Percentiles rank a stretch among this genome's conserved stretches.
Conservation (phyloP, 1,140 invertebrate species). For the Steinernema khuongi region DNA sequence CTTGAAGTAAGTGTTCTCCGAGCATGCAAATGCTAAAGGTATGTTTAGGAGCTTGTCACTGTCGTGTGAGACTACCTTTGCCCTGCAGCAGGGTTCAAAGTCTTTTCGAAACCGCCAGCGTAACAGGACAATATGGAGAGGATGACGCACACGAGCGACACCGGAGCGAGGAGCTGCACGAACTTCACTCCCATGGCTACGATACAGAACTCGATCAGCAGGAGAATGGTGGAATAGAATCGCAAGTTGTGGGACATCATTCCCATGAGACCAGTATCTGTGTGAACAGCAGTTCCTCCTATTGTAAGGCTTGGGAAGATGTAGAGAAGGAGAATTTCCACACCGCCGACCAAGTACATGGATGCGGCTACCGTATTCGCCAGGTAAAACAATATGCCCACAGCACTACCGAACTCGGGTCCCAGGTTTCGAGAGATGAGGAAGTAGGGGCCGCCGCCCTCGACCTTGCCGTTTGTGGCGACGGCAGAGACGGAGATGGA, state of each 20-base stretch:
- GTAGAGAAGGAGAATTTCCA: conserved; percentile 83
- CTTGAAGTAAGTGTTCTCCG: conserved; percentile 51
- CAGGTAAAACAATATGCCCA: conserved; percentile 97
- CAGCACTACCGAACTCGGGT: conserved; percentile 95
- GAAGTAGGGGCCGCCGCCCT: conserved; percentile 87
- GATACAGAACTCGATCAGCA: conserved; percentile 61
- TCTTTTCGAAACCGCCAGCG: conserved; percentile 60
- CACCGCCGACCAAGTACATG: conserved; percentile 93
- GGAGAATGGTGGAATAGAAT: conserved; percentile 62
- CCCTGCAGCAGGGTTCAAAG: conserved; percentile 47
- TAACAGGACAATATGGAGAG: conserved; percentile 63
- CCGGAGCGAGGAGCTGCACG: conserved; percentile 63
- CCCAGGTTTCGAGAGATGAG: conserved; percentile 91
- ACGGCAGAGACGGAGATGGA: conserved; percentile 98
- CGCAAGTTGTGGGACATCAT: conserved; percentile 62
- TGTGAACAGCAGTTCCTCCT: conserved; percentile 60
- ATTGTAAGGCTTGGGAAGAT: conserved; percentile 61
- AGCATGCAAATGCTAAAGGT: conserved; percentile 53
- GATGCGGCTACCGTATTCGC: conserved; percentile 95
- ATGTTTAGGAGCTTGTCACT: not conserved
- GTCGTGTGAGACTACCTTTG: conserved; percentile 36
- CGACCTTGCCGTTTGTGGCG: conserved; percentile 94
- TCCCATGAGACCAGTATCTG: conserved; percentile 53
- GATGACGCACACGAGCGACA: conserved; percentile 59
- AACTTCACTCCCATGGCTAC: conserved; percentile 64